Conservation (phyloP, 1,140 invertebrate genomes). For the Ctenoplectra terminalis region DNA sequence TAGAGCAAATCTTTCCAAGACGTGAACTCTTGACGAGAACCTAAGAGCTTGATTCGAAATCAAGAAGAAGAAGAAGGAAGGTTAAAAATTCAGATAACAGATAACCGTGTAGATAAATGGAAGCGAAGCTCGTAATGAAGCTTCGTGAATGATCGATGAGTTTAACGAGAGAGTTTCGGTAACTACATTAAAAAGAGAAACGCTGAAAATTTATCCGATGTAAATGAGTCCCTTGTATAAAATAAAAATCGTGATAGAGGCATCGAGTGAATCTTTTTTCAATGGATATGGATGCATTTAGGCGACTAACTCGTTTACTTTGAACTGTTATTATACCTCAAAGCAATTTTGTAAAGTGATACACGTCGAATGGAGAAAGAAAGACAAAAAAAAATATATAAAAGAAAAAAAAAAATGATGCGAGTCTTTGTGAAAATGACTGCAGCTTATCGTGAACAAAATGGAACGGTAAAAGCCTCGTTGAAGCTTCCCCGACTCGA, state of each 20-base stretch:
- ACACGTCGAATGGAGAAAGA: no score
- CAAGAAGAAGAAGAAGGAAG: neutral
- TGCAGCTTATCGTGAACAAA: constrained; percentile 8
- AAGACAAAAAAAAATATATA: no score
- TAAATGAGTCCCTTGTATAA: neutral
- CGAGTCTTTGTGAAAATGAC: constrained; percentile 20
- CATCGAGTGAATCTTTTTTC: neutral
- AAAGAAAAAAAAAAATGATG: neutral
- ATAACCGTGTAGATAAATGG: neutral
- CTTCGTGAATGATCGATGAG: neutral
- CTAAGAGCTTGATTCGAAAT: neutral
- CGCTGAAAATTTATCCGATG: neutral
- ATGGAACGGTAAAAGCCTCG: constrained; percentile 17
- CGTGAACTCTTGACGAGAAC: neutral
- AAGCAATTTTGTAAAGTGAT: constrained; percentile 10
- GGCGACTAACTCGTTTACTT: neutral
- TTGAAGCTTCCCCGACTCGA: constrained; percentile 4
- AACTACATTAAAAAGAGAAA: neutral
- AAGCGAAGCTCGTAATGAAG: neutral
- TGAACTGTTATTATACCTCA: neutral
- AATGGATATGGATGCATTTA: neutral
- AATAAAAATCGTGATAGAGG: no score
- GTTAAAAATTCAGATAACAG: no score
- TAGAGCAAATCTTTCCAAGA: neutral
- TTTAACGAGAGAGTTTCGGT: neutral